phyloP scores from a whole-genome alignment of 2,888 invertebrate species.

The Masnerella sp. region DNA sequence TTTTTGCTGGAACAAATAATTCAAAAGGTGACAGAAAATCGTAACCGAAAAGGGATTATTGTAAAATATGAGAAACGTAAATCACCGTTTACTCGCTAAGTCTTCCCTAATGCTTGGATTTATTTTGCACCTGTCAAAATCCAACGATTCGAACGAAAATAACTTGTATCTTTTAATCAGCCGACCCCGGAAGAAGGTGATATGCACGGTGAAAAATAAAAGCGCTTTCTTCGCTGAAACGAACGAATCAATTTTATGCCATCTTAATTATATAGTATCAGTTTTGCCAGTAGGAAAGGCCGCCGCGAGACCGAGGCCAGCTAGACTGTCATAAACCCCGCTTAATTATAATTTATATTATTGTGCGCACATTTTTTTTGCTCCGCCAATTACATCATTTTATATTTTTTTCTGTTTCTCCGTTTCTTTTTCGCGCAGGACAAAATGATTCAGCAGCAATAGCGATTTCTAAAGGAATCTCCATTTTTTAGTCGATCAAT shows the following conservation, averaged over 20 bases:
- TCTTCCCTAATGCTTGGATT: no score
- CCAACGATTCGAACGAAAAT: no score
- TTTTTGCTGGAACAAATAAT: no score
- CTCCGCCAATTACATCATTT: conserved; percentile 34
- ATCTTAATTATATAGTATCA: conserved; percentile 26
- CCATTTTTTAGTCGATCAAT: neutral
- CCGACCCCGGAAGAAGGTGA: no score
- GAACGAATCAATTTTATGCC: conserved; percentile 23
- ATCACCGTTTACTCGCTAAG: no score
- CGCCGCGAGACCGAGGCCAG: conserved; percentile 29
- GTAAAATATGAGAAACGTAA: no score
- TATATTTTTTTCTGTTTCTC: conserved; percentile 20
- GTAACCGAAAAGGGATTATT: no score
- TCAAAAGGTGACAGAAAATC: no score
- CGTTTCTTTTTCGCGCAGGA: conserved; percentile 3
- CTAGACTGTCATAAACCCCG: conserved; percentile 29
- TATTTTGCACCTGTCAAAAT: no score
- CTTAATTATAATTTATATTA: conserved; percentile 45
- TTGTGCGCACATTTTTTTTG: conserved; percentile 33
- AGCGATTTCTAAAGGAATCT: neutral
- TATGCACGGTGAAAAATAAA: neutral
- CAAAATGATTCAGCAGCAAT: conserved; percentile 27
- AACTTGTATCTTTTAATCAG: no score
- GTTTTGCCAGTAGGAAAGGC: conserved; percentile 20
- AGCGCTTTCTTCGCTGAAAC: neutral